Evolutionary conservation across 2,888 invertebrate genomes (phyloP), one percentile per base, ranked within the genome.

Genomic region (Scrobipalpa atriplicella): DNA sequence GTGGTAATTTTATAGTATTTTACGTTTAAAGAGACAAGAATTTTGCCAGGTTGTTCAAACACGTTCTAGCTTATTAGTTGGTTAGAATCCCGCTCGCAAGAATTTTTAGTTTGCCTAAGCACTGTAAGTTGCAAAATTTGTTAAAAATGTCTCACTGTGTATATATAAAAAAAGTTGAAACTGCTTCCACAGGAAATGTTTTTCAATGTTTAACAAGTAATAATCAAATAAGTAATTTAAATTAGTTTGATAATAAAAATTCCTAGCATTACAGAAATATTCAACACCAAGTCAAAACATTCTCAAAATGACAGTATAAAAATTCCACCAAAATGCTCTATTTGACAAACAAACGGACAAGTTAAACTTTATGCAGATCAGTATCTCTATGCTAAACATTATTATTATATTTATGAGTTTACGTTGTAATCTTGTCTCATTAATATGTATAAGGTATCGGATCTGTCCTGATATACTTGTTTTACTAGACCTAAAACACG

Each of bases 391-490:
- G 61, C 41, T 41, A 54, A 64, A 64, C 64, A 64, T 64, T 54
- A 64, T 64, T 54, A 54, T n/a, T 38, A 21, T 65, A 65, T 65
- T 65, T 65, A 65, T 65, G 47, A 60, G 65, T 51, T 56, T 61
- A 65, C 51, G 18, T 52, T 36, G 36, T 11, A n/a, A 52, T 52
- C 52, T 18, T 38, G 63, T 36, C 19, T 11, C 8, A 29, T 67
- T 62, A 67, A 67, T 67, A 67, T 67, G 43, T 58, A 67, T 67
- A 11, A 65, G 62, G 71, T 71, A 76, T 77, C 74, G 75, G 71
- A 67, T 61, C 64, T 69, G 67, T 69, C 69, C 68, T 71, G 72
- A 72, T 75, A 73, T 73, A 74, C 65, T 16, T 58, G 58, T 38
- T 58, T 36, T 36, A 58, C 58, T 47, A 21, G 21, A 56, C 52